Evolutionary conservation across 2,113 vertebrate genomes (phyloP).

Genomic region (Clarias gariepinus): DNA sequence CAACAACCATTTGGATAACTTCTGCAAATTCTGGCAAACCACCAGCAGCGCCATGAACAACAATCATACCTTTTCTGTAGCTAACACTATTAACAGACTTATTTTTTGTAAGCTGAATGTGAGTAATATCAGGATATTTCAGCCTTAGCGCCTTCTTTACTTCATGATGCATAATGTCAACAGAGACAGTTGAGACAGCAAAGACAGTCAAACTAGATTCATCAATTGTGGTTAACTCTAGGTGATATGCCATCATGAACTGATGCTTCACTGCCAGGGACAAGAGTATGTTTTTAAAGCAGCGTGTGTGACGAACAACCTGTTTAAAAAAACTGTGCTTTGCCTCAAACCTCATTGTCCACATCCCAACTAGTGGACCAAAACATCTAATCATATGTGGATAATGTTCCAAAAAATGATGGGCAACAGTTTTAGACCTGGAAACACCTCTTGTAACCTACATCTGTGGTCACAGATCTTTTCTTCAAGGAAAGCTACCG

Average conservation of each 20-base stretch:
- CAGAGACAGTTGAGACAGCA: not conserved
- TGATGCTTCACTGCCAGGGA: not conserved
- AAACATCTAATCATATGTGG: too few species aligned
- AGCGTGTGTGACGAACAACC: not conserved
- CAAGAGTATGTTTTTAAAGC: not conserved
- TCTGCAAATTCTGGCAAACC: too few species aligned
- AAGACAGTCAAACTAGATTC: not conserved
- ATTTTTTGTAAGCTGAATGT: not conserved
- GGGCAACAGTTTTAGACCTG: too few species aligned
- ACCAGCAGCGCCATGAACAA: too few species aligned
- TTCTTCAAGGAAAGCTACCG: too few species aligned
- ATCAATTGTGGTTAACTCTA: not conserved
- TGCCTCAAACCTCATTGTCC: not conserved
- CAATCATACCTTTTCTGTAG: too few species aligned
- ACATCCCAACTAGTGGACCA: too few species aligned
- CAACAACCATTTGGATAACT: too few species aligned
- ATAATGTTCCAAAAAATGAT: too few species aligned
- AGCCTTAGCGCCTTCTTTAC: not conserved
- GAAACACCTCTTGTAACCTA: too few species aligned
- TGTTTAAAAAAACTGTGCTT: not conserved
- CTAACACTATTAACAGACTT: too few species aligned
- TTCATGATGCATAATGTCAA: not conserved
- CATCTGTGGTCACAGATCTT: too few species aligned
- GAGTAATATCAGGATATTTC: not conserved
- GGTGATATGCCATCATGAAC: not conserved